Conservation (phyloP, 2,797 vertebrate species). For the Hippoglossus hippoglossus region DNA sequence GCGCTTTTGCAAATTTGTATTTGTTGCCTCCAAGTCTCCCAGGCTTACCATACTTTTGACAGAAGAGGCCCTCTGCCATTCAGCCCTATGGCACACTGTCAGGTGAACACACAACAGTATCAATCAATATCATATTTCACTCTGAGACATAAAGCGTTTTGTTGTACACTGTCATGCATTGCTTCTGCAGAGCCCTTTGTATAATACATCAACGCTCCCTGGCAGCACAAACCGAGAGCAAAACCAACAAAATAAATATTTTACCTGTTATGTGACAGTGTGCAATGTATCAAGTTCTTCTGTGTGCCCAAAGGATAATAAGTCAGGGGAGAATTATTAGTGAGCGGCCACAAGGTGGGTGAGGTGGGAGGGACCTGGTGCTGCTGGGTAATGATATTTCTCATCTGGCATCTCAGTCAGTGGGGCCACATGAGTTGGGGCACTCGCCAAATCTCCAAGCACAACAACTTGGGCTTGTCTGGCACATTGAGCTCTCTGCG, state of each 20-base stretch:
- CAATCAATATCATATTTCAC: slow-evolving; percentile 71
- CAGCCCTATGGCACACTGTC: slow-evolving; percentile 44
- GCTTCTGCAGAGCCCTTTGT: slow-evolving; percentile 44
- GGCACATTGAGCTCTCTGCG: slow-evolving; percentile 46
- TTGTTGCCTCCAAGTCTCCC: slow-evolving; percentile 9
- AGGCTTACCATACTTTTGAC: slow-evolving; percentile 30
- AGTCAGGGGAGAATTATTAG: slow-evolving; percentile 62
- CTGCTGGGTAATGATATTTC: slow-evolving; percentile 41
- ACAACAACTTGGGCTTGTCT: slow-evolving; percentile 19
- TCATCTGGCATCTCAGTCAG: slow-evolving; percentile 43
- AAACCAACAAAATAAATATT: slow-evolving; percentile 66
- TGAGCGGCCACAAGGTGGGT: slow-evolving; percentile 30
- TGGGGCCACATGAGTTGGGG: slow-evolving; percentile 26
- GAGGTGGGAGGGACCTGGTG: slow-evolving; percentile 19
- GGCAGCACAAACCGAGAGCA: slow-evolving; percentile 56
- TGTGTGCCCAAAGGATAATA: slow-evolving; percentile 49
- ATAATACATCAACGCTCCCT: slow-evolving; percentile 61
- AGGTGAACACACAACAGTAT: slow-evolving; percentile 50
- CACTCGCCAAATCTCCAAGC: slow-evolving; percentile 34
- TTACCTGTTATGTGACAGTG: slow-evolving; percentile 56
- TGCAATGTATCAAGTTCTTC: slow-evolving; percentile 54
- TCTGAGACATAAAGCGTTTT: slow-evolving; percentile 61
- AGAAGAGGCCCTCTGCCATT: slow-evolving; percentile 38
- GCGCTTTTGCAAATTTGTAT: neutral
- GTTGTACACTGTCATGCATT: slow-evolving; percentile 58